A percentile compares a stretch with the other conserved stretches of the same genome.
Evolutionary conservation across 2,797 vertebrate species (phyloP).

Genomic region (Danionella dracula): DNA sequence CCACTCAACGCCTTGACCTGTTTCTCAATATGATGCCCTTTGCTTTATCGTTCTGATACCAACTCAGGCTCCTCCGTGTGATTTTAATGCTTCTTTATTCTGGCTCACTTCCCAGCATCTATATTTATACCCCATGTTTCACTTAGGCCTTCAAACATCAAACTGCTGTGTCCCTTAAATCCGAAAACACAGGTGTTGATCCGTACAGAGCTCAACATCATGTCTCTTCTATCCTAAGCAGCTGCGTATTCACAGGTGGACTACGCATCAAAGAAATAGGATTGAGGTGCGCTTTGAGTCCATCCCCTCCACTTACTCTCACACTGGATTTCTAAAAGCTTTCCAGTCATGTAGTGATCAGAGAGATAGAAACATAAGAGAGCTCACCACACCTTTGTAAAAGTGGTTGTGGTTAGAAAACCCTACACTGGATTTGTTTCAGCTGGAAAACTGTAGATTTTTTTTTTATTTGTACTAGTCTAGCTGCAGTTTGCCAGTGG

Average conservation of each 20-base stretch:
- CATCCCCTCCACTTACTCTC: constrained; percentile 17
- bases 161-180: not conserved
- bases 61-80: not conserved
- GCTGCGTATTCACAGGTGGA: constrained; percentile 22
- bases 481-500: not conserved
- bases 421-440: not conserved
- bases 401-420: not conserved
- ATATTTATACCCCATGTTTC: not conserved
- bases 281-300: not conserved
- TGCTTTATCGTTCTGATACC: constrained; percentile 12
- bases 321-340: constrained; percentile 21
- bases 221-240: constrained; percentile 4
- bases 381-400: not conserved
- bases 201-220: constrained; percentile 1
- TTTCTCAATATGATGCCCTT: constrained; percentile 27
- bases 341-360: constrained; percentile 18
- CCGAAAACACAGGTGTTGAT: constrained; percentile 19
- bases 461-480: not conserved
- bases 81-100: not conserved
- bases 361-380: not conserved
- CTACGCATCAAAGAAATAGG: constrained; percentile 11
- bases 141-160: not conserved
- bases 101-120: not conserved
- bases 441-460: not conserved
- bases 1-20: constrained; percentile 32